Evolutionary conservation across 2,113 vertebrate genomes (phyloP).

Genomic region (Pygathrix nemaeus): DNA sequence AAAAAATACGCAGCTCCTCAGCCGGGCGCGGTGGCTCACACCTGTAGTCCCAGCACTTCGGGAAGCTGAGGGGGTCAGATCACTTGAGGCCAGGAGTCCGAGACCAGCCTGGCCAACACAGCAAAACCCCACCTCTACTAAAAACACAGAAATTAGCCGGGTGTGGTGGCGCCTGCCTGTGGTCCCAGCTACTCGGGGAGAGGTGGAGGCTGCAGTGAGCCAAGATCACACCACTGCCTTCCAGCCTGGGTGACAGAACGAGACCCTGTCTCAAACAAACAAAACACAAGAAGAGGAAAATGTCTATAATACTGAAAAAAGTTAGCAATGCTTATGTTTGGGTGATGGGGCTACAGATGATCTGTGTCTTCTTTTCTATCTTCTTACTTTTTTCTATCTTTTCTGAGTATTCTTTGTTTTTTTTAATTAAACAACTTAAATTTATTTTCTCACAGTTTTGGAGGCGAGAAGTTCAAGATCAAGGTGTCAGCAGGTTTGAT

Average conservation of each 20-base stretch:
- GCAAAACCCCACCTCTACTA: neutral
- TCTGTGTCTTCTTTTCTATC: neutral
- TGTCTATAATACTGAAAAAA: neutral
- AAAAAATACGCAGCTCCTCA: neutral
- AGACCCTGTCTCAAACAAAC: neutral
- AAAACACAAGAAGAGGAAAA: neutral
- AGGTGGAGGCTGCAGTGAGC: neutral
- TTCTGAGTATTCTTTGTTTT: no score
- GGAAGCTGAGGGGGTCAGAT: neutral
- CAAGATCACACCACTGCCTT: neutral
- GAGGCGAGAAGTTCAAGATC: no score
- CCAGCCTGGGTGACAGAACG: neutral
- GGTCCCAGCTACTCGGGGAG: neutral
- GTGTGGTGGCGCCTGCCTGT: neutral
- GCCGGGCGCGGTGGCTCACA: neutral
- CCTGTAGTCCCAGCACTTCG: neutral
- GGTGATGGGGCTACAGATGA: neutral
- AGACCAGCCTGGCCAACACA: neutral
- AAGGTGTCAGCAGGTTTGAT: no score
- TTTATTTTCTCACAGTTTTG: no score
- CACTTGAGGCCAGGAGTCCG: neutral
- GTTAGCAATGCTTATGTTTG: neutral
- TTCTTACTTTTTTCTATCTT: neutral
- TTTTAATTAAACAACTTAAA: no score
- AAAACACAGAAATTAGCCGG: neutral